A percentile compares a stretch with the other conserved stretches of the same genome.
Evolutionary conservation across 2,888 invertebrate species (phyloP).

Genomic region (Dendrolimus houi): DNA sequence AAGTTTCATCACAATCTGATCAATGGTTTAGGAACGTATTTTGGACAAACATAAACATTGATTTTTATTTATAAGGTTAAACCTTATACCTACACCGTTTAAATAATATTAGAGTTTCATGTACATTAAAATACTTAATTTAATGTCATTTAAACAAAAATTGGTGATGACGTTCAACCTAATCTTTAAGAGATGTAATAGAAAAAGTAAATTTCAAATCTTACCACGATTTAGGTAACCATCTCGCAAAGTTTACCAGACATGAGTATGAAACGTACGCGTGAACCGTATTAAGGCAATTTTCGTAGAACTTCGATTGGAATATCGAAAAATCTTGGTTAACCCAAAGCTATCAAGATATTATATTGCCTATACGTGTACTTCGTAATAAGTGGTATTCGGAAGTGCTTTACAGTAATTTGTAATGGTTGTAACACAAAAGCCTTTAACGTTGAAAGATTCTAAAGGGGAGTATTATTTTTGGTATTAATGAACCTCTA

Average conservation of each 20-base stretch:
- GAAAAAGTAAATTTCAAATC: neutral
- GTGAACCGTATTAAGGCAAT: neutral
- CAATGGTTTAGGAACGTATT: too few relatives aligned
- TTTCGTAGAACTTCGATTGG: neutral
- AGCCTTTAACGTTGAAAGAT: neutral
- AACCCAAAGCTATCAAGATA: neutral
- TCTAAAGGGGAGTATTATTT: neutral
- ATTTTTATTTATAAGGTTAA: too few relatives aligned
- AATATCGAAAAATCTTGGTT: neutral
- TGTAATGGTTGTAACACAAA: neutral
- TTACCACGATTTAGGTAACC: neutral
- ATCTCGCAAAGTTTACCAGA: neutral
- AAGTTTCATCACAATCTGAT: too few relatives aligned
- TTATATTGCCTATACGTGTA: neutral
- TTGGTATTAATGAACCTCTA: neutral
- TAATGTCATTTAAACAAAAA: too few relatives aligned
- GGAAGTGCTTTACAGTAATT: neutral
- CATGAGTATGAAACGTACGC: neutral
- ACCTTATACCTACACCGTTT: too few relatives aligned
- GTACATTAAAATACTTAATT: too few relatives aligned
- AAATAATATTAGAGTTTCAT: too few relatives aligned
- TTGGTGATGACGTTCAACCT: too few relatives aligned
- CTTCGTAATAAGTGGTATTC: neutral
- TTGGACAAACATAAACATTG: too few relatives aligned
- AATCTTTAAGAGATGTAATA: too few relatives aligned